Evolutionary conservation across 92 coral and sea anemone genomes (phyloP), one percentile per base, ranked within the genome.

Genomic region (Epizoanthus illoricatus): DNA sequence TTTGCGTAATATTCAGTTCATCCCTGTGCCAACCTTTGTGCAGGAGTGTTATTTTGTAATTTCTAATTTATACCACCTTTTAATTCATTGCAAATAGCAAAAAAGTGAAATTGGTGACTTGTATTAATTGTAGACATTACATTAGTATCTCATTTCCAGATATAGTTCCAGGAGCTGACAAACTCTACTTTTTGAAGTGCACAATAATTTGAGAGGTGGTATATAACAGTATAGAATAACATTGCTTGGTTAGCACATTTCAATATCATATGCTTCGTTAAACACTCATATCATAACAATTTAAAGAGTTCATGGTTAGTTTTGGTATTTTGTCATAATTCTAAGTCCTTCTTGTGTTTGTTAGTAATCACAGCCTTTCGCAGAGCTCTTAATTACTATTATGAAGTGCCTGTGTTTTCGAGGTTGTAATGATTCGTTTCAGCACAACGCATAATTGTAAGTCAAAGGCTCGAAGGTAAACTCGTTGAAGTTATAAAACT

Each of bases 21-120:
- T n/a, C 23, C 11, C 21, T 49, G 12, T 49, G 78, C 33, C 11
- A 11, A 33, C 9, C 21, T 12, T 20, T 73, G 56, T 49, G 56
- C 56, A 7, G 15, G 15, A 49, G 72, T 33, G 71, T 28, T 16
- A 33, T 39, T 0, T 39, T 2, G 10, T 68, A 39, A 66, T 12
- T 64, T 64, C 12, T 64, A 64, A 64, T 19, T 68, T 36, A 13
- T 68, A 68, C 72, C 72, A 68, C 72, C 72, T 68, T 36, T 68
- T 39, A 13, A 39, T n/a, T 49, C n/a, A 3, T 39, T 39, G 72
- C 43, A 16, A 3, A 68, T 7, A 68, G 23, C 72, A 33, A 10
- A 39, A 68, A 67, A 49, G 11, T 49, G 56, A 49, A 8, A 49
- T 13, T 49, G 56, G 56, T 49, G 56, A 7, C 56, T 49, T 49